Percentiles rank a stretch among this genome's conserved stretches.
Evolutionary conservation across 2,797 vertebrate species (phyloP).

Genomic region (Melanotaenia boesemani): DNA sequence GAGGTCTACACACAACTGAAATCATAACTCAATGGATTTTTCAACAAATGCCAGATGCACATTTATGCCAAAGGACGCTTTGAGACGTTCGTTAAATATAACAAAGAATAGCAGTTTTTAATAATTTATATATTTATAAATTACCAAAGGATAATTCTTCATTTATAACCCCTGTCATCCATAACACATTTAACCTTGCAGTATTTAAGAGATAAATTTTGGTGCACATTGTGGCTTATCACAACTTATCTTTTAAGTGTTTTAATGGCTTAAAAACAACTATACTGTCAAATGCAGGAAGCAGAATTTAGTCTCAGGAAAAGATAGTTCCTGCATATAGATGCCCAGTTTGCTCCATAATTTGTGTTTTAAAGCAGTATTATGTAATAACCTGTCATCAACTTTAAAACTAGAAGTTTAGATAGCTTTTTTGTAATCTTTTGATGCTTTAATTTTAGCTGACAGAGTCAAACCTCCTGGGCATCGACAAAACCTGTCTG

Average conservation of each 20-base stretch:
- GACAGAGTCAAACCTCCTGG: slow-evolving; percentile 3
- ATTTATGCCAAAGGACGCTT: background rate
- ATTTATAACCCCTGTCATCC: background rate
- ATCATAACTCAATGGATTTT: background rate
- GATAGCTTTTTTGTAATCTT: background rate
- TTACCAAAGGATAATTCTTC: background rate
- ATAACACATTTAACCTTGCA: background rate
- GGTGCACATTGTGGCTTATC: background rate
- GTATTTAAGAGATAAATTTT: background rate
- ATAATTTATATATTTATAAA: no score
- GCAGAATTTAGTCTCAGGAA: background rate
- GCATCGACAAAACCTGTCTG: slow-evolving; percentile 6
- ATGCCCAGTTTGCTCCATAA: background rate
- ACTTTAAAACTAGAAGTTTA: background rate
- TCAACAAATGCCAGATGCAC: background rate
- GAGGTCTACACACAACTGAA: background rate
- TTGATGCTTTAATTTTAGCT: slow-evolving; percentile 6
- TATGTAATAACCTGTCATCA: no score
- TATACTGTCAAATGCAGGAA: background rate
- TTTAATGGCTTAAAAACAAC: background rate
- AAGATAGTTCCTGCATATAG: background rate
- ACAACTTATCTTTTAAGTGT: background rate
- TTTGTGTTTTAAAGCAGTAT: background rate
- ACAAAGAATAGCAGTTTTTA: background rate
- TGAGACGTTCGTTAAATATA: background rate